phyloP scores from a whole-genome alignment of 2,797 vertebrate genomes.

The Hydrophis major region DNA sequence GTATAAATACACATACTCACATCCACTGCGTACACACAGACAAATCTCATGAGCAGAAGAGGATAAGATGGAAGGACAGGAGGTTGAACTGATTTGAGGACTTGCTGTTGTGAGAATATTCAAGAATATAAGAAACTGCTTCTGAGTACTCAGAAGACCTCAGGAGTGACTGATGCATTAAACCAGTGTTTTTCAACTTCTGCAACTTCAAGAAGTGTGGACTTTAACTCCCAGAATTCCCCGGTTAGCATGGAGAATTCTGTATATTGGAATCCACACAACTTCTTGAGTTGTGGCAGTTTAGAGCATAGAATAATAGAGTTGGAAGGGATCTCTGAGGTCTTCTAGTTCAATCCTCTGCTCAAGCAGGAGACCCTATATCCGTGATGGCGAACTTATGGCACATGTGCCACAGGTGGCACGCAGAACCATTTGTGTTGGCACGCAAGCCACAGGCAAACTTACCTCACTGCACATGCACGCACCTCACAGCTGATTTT shows the following conservation, averaged over 20 bases:
- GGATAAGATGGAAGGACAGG: not conserved
- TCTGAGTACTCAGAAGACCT: not conserved
- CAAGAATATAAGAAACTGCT: not conserved
- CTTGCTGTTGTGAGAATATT: not conserved
- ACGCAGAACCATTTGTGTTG: no score
- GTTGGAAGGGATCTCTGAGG: not conserved
- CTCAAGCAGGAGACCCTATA: not conserved
- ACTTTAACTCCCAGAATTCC: not conserved
- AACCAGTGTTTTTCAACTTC: not conserved
- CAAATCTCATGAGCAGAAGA: not conserved
- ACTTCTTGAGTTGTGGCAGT: not conserved
- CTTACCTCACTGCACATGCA: no score
- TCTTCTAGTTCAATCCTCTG: not conserved
- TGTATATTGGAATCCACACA: not conserved
- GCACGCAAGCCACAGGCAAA: no score
- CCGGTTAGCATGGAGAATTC: not conserved
- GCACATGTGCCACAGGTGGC: no score
- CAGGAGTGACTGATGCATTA: not conserved
- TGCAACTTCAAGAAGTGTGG: not conserved
- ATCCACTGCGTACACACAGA: not conserved
- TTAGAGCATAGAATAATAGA: not conserved
- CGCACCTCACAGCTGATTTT: no score
- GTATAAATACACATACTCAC: not conserved
- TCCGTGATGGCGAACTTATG: no score
- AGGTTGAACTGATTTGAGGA: not conserved